Evolutionary conservation across 2,113 vertebrate genomes (phyloP).

Genomic region (Hippocampus comes): DNA sequence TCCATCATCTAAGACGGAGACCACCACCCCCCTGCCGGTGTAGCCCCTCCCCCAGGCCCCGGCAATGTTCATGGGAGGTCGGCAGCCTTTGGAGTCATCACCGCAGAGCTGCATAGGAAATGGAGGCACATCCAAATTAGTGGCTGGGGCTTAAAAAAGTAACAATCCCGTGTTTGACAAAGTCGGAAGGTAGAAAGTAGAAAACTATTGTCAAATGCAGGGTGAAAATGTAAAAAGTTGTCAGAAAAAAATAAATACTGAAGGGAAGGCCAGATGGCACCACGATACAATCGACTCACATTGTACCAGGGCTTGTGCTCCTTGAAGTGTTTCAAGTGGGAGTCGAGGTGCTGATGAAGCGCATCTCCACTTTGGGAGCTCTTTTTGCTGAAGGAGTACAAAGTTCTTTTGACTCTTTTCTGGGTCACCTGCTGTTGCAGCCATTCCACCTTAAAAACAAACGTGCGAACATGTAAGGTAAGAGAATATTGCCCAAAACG

Average conservation of each 20-base stretch:
- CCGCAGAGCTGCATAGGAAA: constrained; percentile 81
- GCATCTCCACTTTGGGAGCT: constrained; percentile 9
- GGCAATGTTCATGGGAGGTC: constrained; percentile 87
- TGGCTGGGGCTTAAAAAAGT: constrained; percentile 2
- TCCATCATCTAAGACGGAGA: constrained; percentile 92
- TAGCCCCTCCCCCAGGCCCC: constrained; percentile 92
- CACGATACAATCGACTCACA: constrained; percentile 71
- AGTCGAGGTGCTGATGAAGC: constrained; percentile 19
- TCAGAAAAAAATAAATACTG: background rate
- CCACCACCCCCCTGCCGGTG: constrained; percentile 90
- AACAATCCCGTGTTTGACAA: background rate
- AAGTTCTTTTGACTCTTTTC: constrained; percentile 82
- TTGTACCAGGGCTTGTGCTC: constrained; percentile 89
- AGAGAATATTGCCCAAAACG: background rate
- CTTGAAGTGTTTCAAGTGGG: constrained; percentile 75
- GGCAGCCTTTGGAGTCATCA: constrained; percentile 73
- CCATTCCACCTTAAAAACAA: constrained; percentile 85
- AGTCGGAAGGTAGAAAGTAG: background rate
- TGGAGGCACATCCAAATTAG: constrained; percentile 21
- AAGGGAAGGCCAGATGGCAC: background rate
- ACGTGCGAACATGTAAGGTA: background rate
- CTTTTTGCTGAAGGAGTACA: constrained; percentile 23
- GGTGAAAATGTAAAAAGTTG: too few relatives aligned
- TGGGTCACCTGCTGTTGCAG: constrained; percentile 89
- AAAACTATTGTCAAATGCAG: too few relatives aligned